phyloP scores from a whole-genome alignment of 2,113 vertebrate genomes.

The Boleophthalmus pectinirostris region DNA sequence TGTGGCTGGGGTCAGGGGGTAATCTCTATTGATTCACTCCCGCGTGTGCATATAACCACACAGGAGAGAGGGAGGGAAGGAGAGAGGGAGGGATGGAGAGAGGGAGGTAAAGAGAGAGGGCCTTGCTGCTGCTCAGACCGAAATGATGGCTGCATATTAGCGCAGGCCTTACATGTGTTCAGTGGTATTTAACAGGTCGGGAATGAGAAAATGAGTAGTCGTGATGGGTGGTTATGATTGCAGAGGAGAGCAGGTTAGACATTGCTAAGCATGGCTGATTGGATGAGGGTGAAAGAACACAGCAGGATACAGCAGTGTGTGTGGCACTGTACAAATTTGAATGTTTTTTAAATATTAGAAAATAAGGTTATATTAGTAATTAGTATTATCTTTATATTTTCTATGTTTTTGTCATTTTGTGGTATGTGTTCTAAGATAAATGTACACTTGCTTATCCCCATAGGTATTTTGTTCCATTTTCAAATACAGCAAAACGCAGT shows the following conservation, averaged over 20 bases:
- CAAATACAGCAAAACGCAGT: too few species aligned
- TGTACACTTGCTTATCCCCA: too few species aligned
- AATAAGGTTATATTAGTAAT: too few species aligned
- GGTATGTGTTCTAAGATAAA: too few species aligned
- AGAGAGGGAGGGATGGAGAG: slow-evolving; percentile 16
- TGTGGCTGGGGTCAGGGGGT: slow-evolving; percentile 72
- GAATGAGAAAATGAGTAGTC: slow-evolving; percentile 47
- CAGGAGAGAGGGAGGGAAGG: slow-evolving; percentile 43
- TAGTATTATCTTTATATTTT: too few species aligned
- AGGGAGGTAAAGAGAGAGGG: background rate
- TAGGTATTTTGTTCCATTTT: too few species aligned
- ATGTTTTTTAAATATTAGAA: too few species aligned
- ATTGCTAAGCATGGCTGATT: background rate
- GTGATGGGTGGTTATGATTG: slow-evolving; percentile 43
- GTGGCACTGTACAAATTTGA: too few species aligned
- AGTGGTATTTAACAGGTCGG: slow-evolving; percentile 35
- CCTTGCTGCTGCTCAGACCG: slow-evolving; percentile 13
- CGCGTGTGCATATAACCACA: slow-evolving; percentile 64
- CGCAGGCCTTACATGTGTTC: slow-evolving; percentile 10
- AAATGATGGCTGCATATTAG: slow-evolving; percentile 26
- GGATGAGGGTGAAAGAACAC: background rate
- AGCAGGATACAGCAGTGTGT: background rate
- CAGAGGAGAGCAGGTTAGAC: slow-evolving; percentile 21
- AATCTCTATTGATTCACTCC: slow-evolving; percentile 75
- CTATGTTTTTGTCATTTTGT: too few species aligned